Percentiles rank a stretch among this genome's conserved stretches.
These are phyloP conservation scores for Trachemys scripta DNA, from an alignment of 2,113 vertebrate species.

Conservation along the genomic window DNA sequence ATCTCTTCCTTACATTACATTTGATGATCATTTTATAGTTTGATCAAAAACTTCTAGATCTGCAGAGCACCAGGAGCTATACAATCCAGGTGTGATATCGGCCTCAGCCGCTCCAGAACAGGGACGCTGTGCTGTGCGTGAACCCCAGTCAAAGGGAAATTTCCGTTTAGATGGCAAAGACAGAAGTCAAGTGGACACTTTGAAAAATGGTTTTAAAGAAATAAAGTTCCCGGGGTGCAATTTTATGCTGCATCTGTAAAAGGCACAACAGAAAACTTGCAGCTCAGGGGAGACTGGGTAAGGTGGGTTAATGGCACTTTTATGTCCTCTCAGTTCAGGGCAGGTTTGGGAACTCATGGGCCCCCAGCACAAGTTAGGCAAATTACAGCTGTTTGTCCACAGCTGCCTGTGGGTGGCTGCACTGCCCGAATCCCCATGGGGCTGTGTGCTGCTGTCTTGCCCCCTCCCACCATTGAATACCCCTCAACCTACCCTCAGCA, in stretches of 20 bases:
- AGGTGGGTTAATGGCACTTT: not conserved
- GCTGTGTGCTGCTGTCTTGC: not conserved
- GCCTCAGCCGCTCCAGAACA: fast-evolving
- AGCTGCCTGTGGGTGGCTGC: not conserved
- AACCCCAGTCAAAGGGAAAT: fast-evolving
- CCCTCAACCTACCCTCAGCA: not conserved
- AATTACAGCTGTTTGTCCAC: not conserved
- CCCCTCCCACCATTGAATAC: not conserved
- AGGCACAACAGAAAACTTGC: not conserved
- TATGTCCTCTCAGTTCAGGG: not conserved
- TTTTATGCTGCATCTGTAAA: not conserved
- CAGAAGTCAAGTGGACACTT: not conserved
- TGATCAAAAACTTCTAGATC: not conserved
- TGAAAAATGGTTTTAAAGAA: not conserved
- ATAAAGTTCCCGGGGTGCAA: not conserved
- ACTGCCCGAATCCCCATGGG: not conserved
- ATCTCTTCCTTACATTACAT: not conserved
- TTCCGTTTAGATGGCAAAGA: not conserved
- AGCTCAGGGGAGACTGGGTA: not conserved
- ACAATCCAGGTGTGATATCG: fast-evolving
- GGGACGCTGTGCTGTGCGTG: fast-evolving
- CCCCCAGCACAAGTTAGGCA: not conserved
- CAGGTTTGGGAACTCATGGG: not conserved
- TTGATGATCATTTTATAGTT: not conserved
- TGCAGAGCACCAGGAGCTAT: not conserved